Base-by-base conservation (phyloP, 92 coral and sea anemone species). In the Heteractis magnifica region DNA sequence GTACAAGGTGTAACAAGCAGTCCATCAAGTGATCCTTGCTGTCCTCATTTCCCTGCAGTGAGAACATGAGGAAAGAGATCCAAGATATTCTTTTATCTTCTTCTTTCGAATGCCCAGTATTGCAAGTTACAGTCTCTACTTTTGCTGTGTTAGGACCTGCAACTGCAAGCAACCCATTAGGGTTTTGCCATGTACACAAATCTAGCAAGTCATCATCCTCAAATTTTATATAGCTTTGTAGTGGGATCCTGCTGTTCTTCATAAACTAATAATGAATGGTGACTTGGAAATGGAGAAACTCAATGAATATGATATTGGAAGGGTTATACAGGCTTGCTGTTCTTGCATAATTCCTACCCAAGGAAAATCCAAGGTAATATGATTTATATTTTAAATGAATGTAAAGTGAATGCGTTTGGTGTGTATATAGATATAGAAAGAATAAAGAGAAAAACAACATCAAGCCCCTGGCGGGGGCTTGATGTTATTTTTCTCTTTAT, bases 111-210 rank as follows among this genome's bases (percentile, higher is more conserved):
- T 20, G 52, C 48, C 51, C 71, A 12, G 88, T 79, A 13, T 48
- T 72, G 6, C 78, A 85, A 79, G 84, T 85, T 20, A 58, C 88
- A 4, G 78, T 65, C n/a, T 48, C 68, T 10, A 62, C 81, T 55
- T 79, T 85, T 48, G 74, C 51, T 41, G 84, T 77, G 26, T 71
- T 78, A 12, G 84, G 88, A 9, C 84, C 58, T 2, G 77, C 83
- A 0, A 49, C 88, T 13, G 88, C 88, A 18, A 85, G 88, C 56
- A 85, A 85, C 58, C 79, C 83, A 6, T 49, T 78, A 15, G 84
- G 88, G 3, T 71, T 41, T 82, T 85, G 88, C 74, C 88, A 85
- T 44, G 78, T 79, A 14, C 77, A 71, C 18, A 85, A 85, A 85
- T 34, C 44, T 1, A 34, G 44, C 44, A 34, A 34, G 44, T 34